These are phyloP conservation scores for Ophthalmolycus amberensis DNA, from an alignment of 2,113 vertebrate genomes.

Conservation along the genomic window DNA sequence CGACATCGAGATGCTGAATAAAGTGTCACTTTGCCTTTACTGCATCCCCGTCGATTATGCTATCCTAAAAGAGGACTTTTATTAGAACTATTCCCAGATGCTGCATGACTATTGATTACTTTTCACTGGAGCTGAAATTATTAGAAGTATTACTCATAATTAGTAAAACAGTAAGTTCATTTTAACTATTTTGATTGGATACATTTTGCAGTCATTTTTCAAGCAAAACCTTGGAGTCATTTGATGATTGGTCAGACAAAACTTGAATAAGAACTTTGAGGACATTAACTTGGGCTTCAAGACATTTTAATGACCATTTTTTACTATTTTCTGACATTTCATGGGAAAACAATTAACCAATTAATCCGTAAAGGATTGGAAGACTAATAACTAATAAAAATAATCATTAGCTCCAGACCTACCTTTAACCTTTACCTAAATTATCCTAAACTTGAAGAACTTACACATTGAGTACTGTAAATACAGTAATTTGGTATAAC, in stretches of 20 bases:
- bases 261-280: neutral
- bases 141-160: neutral
- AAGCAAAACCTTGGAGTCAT: neutral
- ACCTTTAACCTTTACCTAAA: neutral
- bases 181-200: neutral
- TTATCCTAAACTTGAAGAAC: neutral
- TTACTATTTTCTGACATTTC: neutral
- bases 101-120: neutral
- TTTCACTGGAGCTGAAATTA: neutral
- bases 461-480: neutral
- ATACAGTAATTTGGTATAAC: neutral
- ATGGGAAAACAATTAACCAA: neutral
- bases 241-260: neutral
- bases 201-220: neutral
- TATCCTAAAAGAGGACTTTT: neutral
- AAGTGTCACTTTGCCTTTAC: constrained; percentile 2
- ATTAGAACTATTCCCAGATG: neutral
- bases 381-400: neutral
- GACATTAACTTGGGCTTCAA: neutral
- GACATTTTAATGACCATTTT: neutral
- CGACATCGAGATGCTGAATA: neutral
- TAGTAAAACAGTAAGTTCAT: no score
- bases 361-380: neutral
- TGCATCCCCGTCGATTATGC: neutral
- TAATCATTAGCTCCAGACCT: neutral